These are phyloP conservation scores for Oncorhynchus mykiss DNA, from an alignment of 2,113 vertebrate genomes.

Conservation along the genomic window DNA sequence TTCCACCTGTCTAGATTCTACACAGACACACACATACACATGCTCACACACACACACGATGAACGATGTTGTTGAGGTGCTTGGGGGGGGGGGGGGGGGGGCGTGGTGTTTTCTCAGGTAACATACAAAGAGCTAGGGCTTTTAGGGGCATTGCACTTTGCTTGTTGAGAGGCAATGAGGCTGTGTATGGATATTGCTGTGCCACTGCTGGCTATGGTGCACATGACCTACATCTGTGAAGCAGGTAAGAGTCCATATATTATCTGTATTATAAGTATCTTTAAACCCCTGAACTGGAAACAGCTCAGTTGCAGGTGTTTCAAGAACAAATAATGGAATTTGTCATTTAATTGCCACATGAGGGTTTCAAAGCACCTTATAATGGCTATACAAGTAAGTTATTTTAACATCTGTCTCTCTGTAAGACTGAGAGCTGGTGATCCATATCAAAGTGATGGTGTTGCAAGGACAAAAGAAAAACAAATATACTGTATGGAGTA, in stretches of 20 bases:
- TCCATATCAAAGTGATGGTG: too few relatives aligned
- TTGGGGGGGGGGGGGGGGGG: conserved; percentile 9
- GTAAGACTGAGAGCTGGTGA: too few relatives aligned
- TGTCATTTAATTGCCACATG: too few relatives aligned
- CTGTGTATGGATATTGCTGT: conserved; percentile 49
- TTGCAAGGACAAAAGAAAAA: too few relatives aligned
- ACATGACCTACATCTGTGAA: conserved; percentile 54
- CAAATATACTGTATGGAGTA: too few relatives aligned
- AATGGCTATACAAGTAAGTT: too few relatives aligned
- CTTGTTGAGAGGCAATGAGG: conserved; percentile 34
- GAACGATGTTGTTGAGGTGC: not conserved
- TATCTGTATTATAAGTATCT: too few relatives aligned
- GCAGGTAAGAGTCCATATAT: conserved; percentile 57
- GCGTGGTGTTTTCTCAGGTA: conserved; percentile 52
- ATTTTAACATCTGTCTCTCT: too few relatives aligned
- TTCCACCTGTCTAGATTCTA: not conserved
- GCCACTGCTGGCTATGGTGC: conserved; percentile 51
- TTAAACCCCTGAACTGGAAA: not conserved
- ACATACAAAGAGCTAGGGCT: conserved; percentile 50
- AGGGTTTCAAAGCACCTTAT: too few relatives aligned
- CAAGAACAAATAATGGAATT: too few relatives aligned
- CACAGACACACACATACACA: not conserved
- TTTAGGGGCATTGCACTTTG: conserved; percentile 8
- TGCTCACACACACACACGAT: too few relatives aligned
- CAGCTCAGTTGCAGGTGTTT: not conserved